A percentile compares a stretch with the other conserved stretches of the same genome.
Evolutionary conservation across 2,113 vertebrate species (phyloP).

Genomic region (Psilopogon haemacephalus): DNA sequence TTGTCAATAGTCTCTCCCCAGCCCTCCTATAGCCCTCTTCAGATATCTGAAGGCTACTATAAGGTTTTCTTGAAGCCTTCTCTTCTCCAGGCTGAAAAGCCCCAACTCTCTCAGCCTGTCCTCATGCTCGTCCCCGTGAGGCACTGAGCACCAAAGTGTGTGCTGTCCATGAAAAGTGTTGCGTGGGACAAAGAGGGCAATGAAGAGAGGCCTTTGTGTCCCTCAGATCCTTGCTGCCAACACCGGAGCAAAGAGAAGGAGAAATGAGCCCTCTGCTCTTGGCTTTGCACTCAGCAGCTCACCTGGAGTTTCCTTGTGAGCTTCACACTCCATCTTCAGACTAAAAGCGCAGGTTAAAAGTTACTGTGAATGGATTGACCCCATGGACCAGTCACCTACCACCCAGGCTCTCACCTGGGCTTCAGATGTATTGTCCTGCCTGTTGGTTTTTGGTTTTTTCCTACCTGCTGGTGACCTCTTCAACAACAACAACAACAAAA

Average conservation of each 20-base stretch:
- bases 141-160: accelerated
- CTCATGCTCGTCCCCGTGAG: neutral
- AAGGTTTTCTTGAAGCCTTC: too few species aligned
- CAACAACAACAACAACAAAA: neutral
- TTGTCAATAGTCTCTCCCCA: too few species aligned
- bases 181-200: neutral
- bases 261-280: neutral
- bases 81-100: too few species aligned
- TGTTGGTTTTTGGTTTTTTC: neutral
- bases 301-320: neutral
- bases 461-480: neutral
- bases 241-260: neutral
- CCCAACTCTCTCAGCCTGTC: too few species aligned
- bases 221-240: neutral
- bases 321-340: too few species aligned
- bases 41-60: too few species aligned
- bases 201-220: neutral
- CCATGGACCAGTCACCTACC: neutral
- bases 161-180: neutral
- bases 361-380: neutral
- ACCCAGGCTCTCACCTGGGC: accelerated
- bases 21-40: too few species aligned
- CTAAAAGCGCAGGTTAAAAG: neutral
- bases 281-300: neutral
- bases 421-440: neutral